Base-by-base conservation (phyloP, 2,113 vertebrate genomes). In the Oncorhynchus tshawytscha region DNA sequence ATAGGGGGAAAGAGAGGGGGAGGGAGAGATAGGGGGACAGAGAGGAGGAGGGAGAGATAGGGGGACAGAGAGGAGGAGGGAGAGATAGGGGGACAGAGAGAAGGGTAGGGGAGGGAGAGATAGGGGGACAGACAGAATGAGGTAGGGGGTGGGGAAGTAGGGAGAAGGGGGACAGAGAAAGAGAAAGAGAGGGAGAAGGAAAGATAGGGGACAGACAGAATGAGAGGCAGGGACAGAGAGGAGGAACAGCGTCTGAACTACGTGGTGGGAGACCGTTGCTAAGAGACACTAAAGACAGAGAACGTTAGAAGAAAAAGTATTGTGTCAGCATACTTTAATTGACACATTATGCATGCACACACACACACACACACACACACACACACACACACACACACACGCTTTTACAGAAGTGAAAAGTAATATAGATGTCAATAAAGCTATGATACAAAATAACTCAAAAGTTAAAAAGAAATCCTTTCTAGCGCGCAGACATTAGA, bases 281-380 rank as follows among this genome's bases (percentile, higher is more conserved):
- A 49, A 64, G 60, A 78, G 64, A 85, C 70, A 24, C 18, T 59
- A 16, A 72, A 69, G 67, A 59, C 29, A 64, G 67, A 79, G 49
- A 73, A 62, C 74, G 62, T 72, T 54, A 72, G 6, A 20, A 66
- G 72, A 24, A 11, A 8, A n/a, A 34, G 31, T 34, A 6, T 39
- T 70, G 2, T 2, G 22, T 60, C 8, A 57, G 27, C 20, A 48
- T 24, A 62, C 66, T 39, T 18, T 45, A 59, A 34, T 34, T 34
- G 6, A 34, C 5, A 4, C 16, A 4, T 74, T n/a, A 51, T 65
- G 13, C 48, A 29, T 1, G 0, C 34, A 8, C 34, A 0, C 34
- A 1, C 34, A 1, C 34, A 7, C 34, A 78, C 39, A 76, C 15
- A 79, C 64, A 80, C 62, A n/a, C 4, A 78, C 86, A 84, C 25